Conservation (phyloP, 2,797 vertebrate species). For the Hippopotamyrus pictus region DNA sequence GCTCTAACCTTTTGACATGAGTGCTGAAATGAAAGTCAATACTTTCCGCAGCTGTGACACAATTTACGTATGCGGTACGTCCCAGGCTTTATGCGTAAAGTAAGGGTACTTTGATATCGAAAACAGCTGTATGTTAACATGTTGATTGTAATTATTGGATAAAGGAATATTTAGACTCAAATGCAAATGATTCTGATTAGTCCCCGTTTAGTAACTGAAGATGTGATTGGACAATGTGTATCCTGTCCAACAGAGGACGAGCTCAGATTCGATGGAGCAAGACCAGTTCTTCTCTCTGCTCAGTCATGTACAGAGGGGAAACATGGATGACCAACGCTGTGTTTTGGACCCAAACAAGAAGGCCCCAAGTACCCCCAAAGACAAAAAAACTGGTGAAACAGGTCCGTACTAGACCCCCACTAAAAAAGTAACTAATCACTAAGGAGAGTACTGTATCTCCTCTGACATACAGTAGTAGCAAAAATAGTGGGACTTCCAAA, state of each 20-base stretch:
- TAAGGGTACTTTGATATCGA: not conserved
- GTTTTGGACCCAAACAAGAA: slow-evolving; percentile 38
- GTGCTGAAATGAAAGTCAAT: not conserved
- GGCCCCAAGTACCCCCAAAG: not conserved
- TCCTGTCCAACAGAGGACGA: not conserved
- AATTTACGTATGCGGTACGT: not conserved
- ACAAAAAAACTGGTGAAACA: not conserved
- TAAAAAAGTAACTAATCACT: not conserved
- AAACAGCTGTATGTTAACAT: not conserved
- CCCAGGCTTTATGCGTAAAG: slow-evolving; percentile 29
- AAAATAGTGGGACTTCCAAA: not conserved
- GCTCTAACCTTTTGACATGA: not conserved
- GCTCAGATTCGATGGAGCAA: slow-evolving; percentile 44
- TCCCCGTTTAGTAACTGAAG: not conserved
- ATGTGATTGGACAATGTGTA: not conserved
- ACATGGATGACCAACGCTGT: slow-evolving; percentile 64
- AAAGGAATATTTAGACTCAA: not conserved
- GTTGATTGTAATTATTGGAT: not conserved
- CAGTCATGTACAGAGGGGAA: slow-evolving; percentile 53
- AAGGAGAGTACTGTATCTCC: not conserved
- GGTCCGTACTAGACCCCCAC: not conserved
- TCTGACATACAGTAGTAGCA: not conserved
- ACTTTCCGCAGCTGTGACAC: not conserved
- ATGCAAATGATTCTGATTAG: not conserved
- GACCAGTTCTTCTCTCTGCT: slow-evolving; percentile 63